Evolutionary conservation across 2,888 invertebrate species (phyloP).

Genomic region (Caprella mutica): DNA sequence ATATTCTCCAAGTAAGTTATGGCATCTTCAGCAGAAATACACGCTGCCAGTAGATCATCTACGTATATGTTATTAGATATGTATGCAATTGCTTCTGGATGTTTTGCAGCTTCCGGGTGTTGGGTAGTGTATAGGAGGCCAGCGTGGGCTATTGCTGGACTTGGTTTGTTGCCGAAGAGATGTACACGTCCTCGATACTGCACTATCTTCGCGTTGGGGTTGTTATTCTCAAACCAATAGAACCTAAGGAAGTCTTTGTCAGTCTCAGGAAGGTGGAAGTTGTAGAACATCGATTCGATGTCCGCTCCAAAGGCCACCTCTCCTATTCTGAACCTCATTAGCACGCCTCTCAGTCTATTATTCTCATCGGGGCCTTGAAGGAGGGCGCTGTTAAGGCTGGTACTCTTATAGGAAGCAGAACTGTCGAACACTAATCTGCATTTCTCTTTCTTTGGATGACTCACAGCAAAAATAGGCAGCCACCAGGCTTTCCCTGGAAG

Average conservation of each 20-base stretch:
- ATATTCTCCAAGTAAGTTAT: no score
- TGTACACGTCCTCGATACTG: background rate
- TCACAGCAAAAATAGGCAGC: background rate
- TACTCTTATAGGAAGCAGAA: background rate
- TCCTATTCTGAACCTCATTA: background rate
- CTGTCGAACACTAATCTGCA: background rate
- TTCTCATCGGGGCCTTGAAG: conserved; percentile 6
- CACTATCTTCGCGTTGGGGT: background rate
- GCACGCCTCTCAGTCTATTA: background rate
- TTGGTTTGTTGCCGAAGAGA: background rate
- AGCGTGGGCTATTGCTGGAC: background rate
- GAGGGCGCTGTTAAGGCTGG: background rate
- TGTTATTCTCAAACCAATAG: background rate
- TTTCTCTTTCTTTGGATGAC: background rate
- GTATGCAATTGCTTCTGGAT: no score
- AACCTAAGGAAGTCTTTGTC: background rate
- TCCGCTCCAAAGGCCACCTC: background rate
- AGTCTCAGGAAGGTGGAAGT: background rate
- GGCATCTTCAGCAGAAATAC: no score
- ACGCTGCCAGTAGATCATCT: no score
- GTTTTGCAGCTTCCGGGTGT: no score
- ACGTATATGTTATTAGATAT: no score
- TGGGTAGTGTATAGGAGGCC: no score
- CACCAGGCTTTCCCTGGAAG: background rate
- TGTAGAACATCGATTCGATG: background rate